Conservation (phyloP, 2,113 vertebrate genomes). For the Camelus bactrianus region DNA sequence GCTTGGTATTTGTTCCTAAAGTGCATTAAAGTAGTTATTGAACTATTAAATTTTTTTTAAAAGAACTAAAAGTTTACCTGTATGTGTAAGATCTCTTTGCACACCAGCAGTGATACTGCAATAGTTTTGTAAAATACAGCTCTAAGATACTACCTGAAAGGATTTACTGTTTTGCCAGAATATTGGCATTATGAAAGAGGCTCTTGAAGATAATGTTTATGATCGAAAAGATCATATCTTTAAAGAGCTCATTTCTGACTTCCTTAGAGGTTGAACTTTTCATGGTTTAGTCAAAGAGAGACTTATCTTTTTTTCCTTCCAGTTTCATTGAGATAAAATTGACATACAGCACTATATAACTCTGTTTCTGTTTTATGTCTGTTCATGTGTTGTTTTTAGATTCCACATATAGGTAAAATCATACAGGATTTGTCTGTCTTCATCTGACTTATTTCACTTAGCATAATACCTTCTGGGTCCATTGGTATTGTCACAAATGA, state of each 20-base stretch:
- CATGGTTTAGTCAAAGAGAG: background rate
- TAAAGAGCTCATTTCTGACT: background rate
- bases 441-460: background rate
- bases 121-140: background rate
- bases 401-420: background rate
- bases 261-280: background rate
- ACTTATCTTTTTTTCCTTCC: background rate
- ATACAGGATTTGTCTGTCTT: background rate
- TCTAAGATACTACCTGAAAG: background rate
- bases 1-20: background rate
- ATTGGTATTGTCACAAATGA: background rate
- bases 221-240: background rate
- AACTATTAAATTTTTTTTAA: constrained; percentile 22
- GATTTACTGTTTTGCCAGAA: background rate
- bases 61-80: background rate
- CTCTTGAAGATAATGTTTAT: background rate
- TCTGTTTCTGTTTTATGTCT: background rate
- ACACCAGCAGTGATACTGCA: background rate
- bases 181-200: background rate
- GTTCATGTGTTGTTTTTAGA: background rate
- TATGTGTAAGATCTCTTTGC: background rate
- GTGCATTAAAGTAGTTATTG: background rate
- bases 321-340: background rate
- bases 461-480: background rate
- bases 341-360: background rate